Evolutionary conservation across 2,888 invertebrate species (phyloP), one percentile per base, ranked within the genome.

Genomic region (Gastracanthus pulcherrimus): DNA sequence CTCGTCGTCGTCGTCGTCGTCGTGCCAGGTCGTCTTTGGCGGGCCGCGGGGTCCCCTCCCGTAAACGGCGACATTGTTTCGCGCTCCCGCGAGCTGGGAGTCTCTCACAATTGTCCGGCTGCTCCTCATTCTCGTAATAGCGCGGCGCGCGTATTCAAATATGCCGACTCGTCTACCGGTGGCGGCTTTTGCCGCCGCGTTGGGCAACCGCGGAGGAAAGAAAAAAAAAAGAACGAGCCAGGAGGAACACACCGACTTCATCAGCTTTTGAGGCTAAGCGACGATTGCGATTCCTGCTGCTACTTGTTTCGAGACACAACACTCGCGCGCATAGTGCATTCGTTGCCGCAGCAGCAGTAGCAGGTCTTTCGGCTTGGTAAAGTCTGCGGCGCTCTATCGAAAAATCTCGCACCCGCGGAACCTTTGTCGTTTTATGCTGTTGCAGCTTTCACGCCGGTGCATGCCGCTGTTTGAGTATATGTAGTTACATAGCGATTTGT

Each of bases 61-160:
- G 67, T 78, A 79, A 76, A 67, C 67, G 74, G 26, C 76, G 66
- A 83, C 80, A 83, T 83, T 83, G 82, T 83, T 80, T 66, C 74
- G 41, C 72, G 34, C 3, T 26, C 6, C n/a, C n/a, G n/a, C n/a
- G n/a, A n/a, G n/a, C 87, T 91, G 91, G 89, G 91, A 91, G 86
- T 89, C 89, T 91, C 91, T 88, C 91, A 91, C 89, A 89, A 91
- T 91, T 91, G 90, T 91, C 90, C 80, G 79, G 67, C 55, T 83
- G 87, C 85, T 87, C 87, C 87, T 88, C 85, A 86, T 88, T 90
- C 89, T 88, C 87, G 89, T 88, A 89, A 89, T 86, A 90, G 87
- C 84, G 3, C 36, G 13, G 9, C 31, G 84, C 26, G 51, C 38
- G 87, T 89, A 90, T 90, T 90, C 88, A 89, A 90, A 90, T 89